Base-by-base conservation (phyloP, 1,140 invertebrate genomes). In the Himalopsyche phryganea region DNA sequence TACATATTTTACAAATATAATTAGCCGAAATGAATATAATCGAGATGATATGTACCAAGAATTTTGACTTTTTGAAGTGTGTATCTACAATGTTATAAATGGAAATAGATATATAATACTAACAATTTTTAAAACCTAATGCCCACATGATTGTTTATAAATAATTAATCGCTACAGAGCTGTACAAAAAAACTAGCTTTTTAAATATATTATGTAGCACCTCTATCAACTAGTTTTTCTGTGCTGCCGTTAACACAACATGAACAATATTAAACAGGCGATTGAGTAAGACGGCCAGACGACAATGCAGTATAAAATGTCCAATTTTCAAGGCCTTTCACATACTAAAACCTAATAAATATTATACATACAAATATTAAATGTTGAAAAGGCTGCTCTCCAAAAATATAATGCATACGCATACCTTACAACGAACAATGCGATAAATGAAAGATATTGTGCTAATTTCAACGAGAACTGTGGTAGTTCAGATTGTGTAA, bases 221-320 rank as follows among this genome's bases (percentile, higher is more conserved):
- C 58, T 60, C 58, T 53, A 53, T 44, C 35, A 53, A 48, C 50
- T 49, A 48, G 58, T 49, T 60, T 52, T 51, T 58, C 49, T 50
- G 49, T 50, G 49, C 48, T 17, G 56, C 58, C 15, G 23, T 40
- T 45, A 49, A 60, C 50, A 48, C 33, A 58, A 58, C 44, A 28
- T 32, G 58, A 60, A 53, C 50, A 60, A 58, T 48, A 28, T 28
- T 28, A 28, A 28, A 28, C 23, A 28, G 23, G 23, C 23, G 23
- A 5, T 28, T 28, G 9, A 28, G 15, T 14, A 28, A 28, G 23
- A 28, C 23, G 23, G 23, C 23, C 46, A 23, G 41, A 18, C 20
- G 40, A 42, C 56, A 51, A n/a, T 17, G 28, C 50, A 9, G 42
- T 53, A 38, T 51, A 46, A 55, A 33, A 55, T 46, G 52, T 47